These are phyloP conservation scores for Phrynocephalus versicolor DNA, from an alignment of 2,113 vertebrate species.

Conservation along the genomic window DNA sequence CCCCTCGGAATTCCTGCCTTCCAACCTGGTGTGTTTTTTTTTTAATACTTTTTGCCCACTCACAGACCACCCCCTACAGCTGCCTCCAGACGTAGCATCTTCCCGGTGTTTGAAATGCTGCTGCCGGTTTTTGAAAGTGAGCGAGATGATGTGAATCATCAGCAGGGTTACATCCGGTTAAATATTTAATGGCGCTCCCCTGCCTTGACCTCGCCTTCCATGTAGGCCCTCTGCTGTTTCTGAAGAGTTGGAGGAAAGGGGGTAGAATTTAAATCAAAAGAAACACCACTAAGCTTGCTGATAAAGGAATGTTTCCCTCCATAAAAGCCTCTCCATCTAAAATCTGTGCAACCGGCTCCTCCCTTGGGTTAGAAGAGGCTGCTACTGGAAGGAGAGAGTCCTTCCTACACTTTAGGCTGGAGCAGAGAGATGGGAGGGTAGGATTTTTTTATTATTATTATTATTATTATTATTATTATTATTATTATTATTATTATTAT, in stretches of 20 bases:
- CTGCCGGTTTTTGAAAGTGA: not conserved
- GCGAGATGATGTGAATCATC: not conserved
- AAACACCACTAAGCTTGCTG: not conserved
- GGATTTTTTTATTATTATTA: no score
- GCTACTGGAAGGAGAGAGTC: not conserved
- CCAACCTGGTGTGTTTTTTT: not conserved
- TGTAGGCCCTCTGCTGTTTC: not conserved
- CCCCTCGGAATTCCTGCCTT: not conserved
- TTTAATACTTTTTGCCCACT: not conserved
- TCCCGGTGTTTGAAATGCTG: not conserved
- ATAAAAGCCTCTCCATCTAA: not conserved
- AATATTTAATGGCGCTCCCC: not conserved
- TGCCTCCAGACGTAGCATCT: not conserved
- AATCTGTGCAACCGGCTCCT: not conserved
- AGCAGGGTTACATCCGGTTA: slow-evolving; percentile 6
- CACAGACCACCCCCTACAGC: not conserved
- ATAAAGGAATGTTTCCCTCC: not conserved
- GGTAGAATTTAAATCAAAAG: not conserved
- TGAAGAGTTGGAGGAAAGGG: not conserved
- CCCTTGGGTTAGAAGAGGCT: not conserved
- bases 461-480: no score
- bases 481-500: no score
- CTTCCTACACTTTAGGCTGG: not conserved
- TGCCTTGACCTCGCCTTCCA: not conserved
- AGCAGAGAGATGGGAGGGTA: not conserved